Evolutionary conservation across 64 coral and sea anemone genomes (phyloP), one percentile per base, ranked within the genome.

Genomic region (Porites australiensis): DNA sequence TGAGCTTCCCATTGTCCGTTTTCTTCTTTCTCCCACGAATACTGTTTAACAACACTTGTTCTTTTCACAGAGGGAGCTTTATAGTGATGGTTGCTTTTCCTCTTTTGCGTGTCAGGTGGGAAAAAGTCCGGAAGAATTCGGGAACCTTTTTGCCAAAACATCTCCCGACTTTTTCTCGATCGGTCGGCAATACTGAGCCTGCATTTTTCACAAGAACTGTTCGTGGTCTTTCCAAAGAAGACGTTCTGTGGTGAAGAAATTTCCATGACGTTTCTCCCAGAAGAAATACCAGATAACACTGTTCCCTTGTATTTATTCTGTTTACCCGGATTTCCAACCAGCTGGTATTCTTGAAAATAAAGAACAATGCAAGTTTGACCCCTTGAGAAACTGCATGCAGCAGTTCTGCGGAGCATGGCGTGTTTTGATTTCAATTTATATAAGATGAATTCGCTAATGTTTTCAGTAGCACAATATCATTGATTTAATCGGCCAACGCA

Each of bases 101-200:
- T 51, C 13, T n/a, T 68, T 8, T 50, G 8, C 46, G 19, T 21
- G 58, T 84, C 81, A 84, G 81, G 64, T 2, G 81, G 81, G 63
- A 84, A 84, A 84, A 48, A 84, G 63, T 84, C 81, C 10, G 81
- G 81, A 51, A 84, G 63, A 51, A 84, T 84, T 65, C 69, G 67
- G 2, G 81, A 84, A 52, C 81, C 81, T 69, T 63, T 84, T 66
- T 63, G 62, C 45, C 63, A 68, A 68, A 84, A 68, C 61, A 84
- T 18, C 45, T 84, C 81, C 3, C 81, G 64, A 20, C 63, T 48
- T 20, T 18, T 84, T 65, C 47, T 44, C 0, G 81, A 50, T 2
- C 81, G 44, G 45, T 84, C 81, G 7, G 62, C 64, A 20, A 14
- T 66, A 47, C 81, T 84, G 14, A 84, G 64, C 64, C 62, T 84